These are phyloP conservation scores for Heliconius himera DNA, from an alignment of 1,140 invertebrate species.

Conservation along the genomic window DNA sequence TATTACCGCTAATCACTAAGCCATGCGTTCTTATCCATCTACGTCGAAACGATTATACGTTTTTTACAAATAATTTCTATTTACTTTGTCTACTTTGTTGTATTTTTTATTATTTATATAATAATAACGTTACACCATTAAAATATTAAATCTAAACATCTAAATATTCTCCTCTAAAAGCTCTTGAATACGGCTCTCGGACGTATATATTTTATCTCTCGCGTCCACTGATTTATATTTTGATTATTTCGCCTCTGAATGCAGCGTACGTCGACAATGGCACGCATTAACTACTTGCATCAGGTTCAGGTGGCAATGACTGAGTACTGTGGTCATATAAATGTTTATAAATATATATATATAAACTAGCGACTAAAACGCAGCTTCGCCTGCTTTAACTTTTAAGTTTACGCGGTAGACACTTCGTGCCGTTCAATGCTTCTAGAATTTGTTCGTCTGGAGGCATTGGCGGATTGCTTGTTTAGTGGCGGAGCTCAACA, in stretches of 20 bases:
- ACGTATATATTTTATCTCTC: conserved; percentile 4
- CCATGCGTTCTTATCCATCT: neutral
- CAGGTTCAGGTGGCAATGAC: conserved; percentile 58
- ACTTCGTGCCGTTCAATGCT: too few relatives aligned
- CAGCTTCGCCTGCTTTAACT: too few relatives aligned
- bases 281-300: conserved; percentile 55
- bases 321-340: conserved; percentile 27
- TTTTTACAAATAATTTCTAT: neutral
- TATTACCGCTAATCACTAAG: neutral
- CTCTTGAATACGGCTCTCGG: neutral
- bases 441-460: too few relatives aligned
- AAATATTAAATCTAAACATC: neutral
- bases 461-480: too few relatives aligned
- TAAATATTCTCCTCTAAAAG: conserved; percentile 3
- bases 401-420: too few relatives aligned
- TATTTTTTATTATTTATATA: too few relatives aligned
- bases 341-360: neutral
- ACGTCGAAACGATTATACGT: too few relatives aligned
- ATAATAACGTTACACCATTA: neutral
- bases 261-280: conserved; percentile 48
- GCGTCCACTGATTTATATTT: conserved; percentile 58
- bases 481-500: too few relatives aligned
- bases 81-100: too few relatives aligned
- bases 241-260: conserved; percentile 61
- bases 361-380: neutral